Conservation (phyloP, 2,888 invertebrate species). For the Pinctada fucata region DNA sequence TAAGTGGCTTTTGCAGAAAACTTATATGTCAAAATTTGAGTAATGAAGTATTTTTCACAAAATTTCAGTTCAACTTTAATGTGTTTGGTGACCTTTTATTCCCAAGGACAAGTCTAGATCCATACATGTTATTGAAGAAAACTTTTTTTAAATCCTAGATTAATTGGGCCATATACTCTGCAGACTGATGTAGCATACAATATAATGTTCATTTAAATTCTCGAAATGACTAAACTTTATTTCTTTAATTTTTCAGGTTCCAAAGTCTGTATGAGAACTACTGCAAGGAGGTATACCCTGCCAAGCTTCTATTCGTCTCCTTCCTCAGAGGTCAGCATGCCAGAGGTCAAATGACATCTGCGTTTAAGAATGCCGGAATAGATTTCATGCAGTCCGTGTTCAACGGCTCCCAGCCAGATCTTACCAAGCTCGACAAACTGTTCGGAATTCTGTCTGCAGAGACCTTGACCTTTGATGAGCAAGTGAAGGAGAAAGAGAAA, state of each 20-base stretch:
- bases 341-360: constrained; percentile 71
- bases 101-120: too few relatives aligned
- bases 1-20: too few relatives aligned
- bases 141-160: too few relatives aligned
- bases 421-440: constrained; percentile 75
- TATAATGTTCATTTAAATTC: too few relatives aligned
- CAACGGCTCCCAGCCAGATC: constrained; percentile 70
- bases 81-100: too few relatives aligned
- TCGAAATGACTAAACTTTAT: not conserved
- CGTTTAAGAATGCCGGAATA: constrained; percentile 56
- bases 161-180: too few relatives aligned
- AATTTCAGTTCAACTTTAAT: too few relatives aligned
- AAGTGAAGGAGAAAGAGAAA: constrained; percentile 53
- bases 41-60: too few relatives aligned
- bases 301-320: constrained; percentile 75
- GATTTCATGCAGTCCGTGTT: constrained; percentile 71
- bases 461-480: constrained; percentile 62
- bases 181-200: too few relatives aligned
- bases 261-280: constrained; percentile 71
- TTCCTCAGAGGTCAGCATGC: constrained; percentile 72
- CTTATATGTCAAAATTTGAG: too few relatives aligned
- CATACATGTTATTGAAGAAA: too few relatives aligned
- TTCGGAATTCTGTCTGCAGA: constrained; percentile 73
- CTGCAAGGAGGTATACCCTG: constrained; percentile 73
- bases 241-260: constrained; percentile 62